Conservation (phyloP, 64 coral and sea anemone genomes). For the Pocillopora verrucosa region DNA sequence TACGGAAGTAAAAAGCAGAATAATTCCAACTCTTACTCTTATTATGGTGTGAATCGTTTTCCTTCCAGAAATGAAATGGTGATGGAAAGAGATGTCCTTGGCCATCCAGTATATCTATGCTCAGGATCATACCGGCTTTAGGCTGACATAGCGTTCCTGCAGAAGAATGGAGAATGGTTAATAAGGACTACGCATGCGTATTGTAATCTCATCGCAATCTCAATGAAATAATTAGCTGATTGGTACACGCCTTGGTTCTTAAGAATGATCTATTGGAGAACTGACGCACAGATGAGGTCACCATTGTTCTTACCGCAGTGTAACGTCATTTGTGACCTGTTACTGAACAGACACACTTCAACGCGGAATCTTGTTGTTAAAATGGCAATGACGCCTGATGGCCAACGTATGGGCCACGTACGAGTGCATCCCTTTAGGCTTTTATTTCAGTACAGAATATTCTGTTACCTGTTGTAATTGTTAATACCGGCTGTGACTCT, state of each 20-base stretch:
- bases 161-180: background rate
- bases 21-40: background rate
- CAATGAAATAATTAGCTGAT: too few relatives aligned
- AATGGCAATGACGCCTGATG: too few relatives aligned
- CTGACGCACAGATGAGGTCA: too few relatives aligned
- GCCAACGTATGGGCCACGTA: too few relatives aligned
- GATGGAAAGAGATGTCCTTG: conserved; percentile 92
- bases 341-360: too few relatives aligned
- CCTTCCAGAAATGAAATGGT: conserved; percentile 91
- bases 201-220: too few relatives aligned
- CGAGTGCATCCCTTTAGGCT: background rate
- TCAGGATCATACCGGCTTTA: conserved; percentile 80
- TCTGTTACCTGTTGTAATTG: conserved; percentile 86
- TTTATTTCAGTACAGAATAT: background rate
- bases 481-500: conserved; percentile 79
- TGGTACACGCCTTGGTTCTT: too few relatives aligned
- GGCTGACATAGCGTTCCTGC: conserved; percentile 80
- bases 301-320: too few relatives aligned
- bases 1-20: background rate
- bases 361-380: too few relatives aligned
- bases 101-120: conserved; percentile 66
- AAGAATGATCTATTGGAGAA: too few relatives aligned
- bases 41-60: conserved; percentile 50
- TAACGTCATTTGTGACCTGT: too few relatives aligned
- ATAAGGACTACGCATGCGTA: too few relatives aligned